phyloP scores from a whole-genome alignment of 2,113 vertebrate species.

The Cryptomyrus ogoouensis region DNA sequence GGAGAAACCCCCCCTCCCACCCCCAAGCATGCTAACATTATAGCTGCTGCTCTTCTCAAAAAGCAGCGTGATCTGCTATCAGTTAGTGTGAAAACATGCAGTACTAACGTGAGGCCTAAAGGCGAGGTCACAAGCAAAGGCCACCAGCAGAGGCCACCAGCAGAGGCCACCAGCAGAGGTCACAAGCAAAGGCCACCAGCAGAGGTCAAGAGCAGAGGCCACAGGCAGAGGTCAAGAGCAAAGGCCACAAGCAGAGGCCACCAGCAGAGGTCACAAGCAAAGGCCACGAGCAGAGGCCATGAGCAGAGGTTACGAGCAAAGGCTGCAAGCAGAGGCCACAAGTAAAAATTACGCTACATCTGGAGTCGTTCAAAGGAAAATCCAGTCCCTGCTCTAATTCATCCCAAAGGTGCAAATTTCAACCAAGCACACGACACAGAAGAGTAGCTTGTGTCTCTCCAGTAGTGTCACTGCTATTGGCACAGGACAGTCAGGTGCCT shows the following conservation, averaged over 20 bases:
- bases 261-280: too few species aligned
- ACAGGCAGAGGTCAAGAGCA: accelerated
- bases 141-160: too few species aligned
- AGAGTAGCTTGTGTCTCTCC: background rate
- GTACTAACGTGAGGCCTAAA: too few species aligned
- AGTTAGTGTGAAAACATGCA: too few species aligned
- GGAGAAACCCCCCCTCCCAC: too few species aligned
- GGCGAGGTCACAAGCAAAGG: too few species aligned
- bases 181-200: too few species aligned
- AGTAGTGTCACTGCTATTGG: background rate
- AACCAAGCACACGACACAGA: background rate
- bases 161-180: too few species aligned
- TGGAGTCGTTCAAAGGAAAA: background rate
- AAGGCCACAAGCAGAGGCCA: too few species aligned
- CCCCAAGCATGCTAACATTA: background rate
- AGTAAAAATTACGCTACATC: background rate
- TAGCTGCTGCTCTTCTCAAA: background rate
- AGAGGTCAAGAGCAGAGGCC: too few species aligned
- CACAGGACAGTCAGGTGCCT: background rate
- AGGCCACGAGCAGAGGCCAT: too few species aligned
- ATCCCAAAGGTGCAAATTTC: background rate
- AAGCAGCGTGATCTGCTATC: background rate
- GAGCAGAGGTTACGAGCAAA: background rate
- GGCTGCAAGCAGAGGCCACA: background rate
- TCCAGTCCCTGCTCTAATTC: background rate